These are phyloP conservation scores for Epinotia nisella DNA, from an alignment of 2,888 invertebrate genomes.

Conservation along the genomic window DNA sequence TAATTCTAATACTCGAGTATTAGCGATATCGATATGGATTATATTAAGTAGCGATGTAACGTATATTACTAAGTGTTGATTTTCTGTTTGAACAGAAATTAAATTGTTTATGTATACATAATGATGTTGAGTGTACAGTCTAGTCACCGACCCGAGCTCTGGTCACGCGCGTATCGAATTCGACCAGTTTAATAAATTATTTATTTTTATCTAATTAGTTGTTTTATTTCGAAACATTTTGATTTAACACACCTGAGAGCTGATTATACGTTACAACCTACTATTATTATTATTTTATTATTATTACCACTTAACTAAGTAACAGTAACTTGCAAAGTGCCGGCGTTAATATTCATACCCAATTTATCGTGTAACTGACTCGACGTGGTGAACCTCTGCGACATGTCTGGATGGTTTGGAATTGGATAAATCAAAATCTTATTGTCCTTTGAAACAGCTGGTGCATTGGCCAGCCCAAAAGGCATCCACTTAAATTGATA, in stretches of 20 bases:
- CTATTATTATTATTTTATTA: no score
- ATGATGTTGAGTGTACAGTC: conserved; percentile 83
- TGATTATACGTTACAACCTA: no score
- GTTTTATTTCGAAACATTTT: conserved; percentile 57
- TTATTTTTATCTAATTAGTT: conserved; percentile 76
- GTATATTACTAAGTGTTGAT: conserved; percentile 81
- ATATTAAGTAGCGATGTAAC: conserved; percentile 82
- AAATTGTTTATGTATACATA: conserved; percentile 75
- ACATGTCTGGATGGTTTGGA: not conserved
- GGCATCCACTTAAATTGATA: not conserved
- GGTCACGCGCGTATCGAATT: conserved; percentile 75
- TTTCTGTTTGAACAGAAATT: conserved; percentile 81
- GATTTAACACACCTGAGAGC: no score
- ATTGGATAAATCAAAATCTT: not conserved
- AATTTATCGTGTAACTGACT: not conserved
- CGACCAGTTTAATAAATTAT: conserved; percentile 79
- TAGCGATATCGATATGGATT: conserved; percentile 79
- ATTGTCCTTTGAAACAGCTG: not conserved
- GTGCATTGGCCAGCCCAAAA: not conserved
- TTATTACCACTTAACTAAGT: no score
- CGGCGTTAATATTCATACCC: not conserved
- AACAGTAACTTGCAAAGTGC: not conserved
- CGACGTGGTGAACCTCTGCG: not conserved
- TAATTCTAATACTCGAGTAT: conserved; percentile 85
- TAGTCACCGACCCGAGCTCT: conserved; percentile 83